Evolutionary conservation across 2,888 invertebrate genomes (phyloP).

Genomic region (Hemicrepidius hirtus): DNA sequence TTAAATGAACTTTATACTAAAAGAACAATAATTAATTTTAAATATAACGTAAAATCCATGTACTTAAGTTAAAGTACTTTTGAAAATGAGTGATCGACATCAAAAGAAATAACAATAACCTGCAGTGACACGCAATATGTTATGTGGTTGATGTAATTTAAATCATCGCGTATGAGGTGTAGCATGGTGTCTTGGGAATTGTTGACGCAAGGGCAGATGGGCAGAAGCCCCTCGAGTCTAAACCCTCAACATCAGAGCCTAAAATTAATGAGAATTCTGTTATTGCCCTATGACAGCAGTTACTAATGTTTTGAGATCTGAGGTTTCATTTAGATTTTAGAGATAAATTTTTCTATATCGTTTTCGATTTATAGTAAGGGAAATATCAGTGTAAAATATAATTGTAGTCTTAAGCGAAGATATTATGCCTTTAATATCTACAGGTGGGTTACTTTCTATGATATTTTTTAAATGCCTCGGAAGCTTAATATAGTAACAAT

Average conservation of each 20-base stretch:
- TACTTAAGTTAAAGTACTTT: neutral
- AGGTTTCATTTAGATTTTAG: constrained; percentile 62
- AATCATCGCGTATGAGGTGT: constrained; percentile 65
- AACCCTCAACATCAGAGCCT: constrained; percentile 55
- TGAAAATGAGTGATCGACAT: constrained; percentile 32
- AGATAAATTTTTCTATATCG: constrained; percentile 31
- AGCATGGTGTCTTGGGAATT: constrained; percentile 58
- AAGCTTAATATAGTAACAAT: no score
- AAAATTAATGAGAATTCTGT: constrained; percentile 69
- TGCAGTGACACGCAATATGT: constrained; percentile 61
- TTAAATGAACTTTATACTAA: no score
- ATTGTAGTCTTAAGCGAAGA: no score
- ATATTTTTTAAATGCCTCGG: no score
- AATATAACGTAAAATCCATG: no score
- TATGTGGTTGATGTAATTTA: constrained; percentile 66
- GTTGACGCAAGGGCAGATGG: constrained; percentile 60
- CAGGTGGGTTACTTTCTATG: no score
- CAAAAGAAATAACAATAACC: constrained; percentile 44
- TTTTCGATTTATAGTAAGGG: constrained; percentile 22
- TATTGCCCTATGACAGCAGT: constrained; percentile 64
- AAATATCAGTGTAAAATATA: no score
- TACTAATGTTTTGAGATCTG: constrained; percentile 62
- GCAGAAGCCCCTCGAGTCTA: constrained; percentile 57
- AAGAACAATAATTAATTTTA: no score
- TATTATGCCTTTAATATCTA: no score